Conservation (phyloP, 2,113 vertebrate species). For the Leptocoma aspasia region DNA sequence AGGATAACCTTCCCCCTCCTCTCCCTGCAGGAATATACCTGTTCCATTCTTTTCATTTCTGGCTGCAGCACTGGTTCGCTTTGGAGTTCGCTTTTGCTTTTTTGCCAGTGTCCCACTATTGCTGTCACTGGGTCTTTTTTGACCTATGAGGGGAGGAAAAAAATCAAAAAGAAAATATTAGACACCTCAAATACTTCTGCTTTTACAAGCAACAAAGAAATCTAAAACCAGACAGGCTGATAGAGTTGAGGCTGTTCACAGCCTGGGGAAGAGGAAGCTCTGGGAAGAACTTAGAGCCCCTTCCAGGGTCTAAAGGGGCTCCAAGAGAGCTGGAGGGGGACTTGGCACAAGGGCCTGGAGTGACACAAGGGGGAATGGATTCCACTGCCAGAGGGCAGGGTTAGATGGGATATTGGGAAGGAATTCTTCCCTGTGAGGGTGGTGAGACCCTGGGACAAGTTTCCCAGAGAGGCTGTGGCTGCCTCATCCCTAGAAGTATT, state of each 20-base stretch:
- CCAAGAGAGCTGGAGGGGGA: background rate
- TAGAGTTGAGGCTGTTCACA: background rate
- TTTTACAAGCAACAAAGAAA: background rate
- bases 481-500: rapidly evolving
- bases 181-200: background rate
- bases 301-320: background rate
- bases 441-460: background rate
- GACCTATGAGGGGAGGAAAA: conserved; percentile 73
- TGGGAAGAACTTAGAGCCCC: background rate
- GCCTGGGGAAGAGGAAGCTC: background rate
- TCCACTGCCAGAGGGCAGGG: background rate
- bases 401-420: background rate
- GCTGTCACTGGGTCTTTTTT: conserved; percentile 87
- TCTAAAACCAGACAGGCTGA: background rate
- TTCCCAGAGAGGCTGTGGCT: background rate
- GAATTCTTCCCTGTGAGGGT: background rate
- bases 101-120: conserved; percentile 82
- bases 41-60: conserved; percentile 92
- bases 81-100: conserved; percentile 93
- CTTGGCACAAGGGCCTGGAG: rapidly evolving
- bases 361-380: background rate
- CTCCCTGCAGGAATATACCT: conserved; percentile 70
- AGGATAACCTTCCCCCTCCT: background rate
- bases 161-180: background rate
- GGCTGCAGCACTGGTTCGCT: conserved; percentile 76